phyloP scores from a whole-genome alignment of 2,888 invertebrate genomes.

The Glyphotaelius pellucidus region DNA sequence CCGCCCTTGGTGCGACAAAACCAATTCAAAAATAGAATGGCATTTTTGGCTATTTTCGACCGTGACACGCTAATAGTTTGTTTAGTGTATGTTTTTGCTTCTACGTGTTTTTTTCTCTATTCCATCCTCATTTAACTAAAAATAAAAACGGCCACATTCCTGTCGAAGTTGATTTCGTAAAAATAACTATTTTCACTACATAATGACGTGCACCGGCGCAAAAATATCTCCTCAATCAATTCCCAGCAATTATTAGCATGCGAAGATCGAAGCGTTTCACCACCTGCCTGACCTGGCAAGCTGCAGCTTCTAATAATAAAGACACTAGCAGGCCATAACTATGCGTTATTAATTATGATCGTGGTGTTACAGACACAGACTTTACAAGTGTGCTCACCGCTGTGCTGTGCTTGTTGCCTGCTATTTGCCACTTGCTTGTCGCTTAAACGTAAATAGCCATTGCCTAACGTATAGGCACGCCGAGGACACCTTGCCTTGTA shows the following conservation, averaged over 20 bases:
- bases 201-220: neutral
- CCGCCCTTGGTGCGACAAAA: neutral
- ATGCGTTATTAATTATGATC: neutral
- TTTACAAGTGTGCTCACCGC: neutral
- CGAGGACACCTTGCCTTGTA: constrained; percentile 33
- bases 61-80: neutral
- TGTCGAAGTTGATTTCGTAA: neutral
- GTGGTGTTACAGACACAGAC: neutral
- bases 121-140: neutral
- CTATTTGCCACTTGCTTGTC: neutral
- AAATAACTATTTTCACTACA: neutral
- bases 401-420: neutral
- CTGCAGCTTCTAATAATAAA: neutral
- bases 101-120: neutral
- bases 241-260: constrained; percentile 23
- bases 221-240: constrained; percentile 2
- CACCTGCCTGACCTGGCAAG: neutral
- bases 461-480: constrained; percentile 33
- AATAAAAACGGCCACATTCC: neutral
- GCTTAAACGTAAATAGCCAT: constrained; percentile 41
- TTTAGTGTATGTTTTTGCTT: neutral
- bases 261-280: neutral
- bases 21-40: neutral
- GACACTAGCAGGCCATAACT: neutral
- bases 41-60: neutral